A percentile compares a stretch with the other conserved stretches of the same genome.
Evolutionary conservation across 2,888 invertebrate genomes (phyloP).

Genomic region (Hydrotaea cyrtoneurina): DNA sequence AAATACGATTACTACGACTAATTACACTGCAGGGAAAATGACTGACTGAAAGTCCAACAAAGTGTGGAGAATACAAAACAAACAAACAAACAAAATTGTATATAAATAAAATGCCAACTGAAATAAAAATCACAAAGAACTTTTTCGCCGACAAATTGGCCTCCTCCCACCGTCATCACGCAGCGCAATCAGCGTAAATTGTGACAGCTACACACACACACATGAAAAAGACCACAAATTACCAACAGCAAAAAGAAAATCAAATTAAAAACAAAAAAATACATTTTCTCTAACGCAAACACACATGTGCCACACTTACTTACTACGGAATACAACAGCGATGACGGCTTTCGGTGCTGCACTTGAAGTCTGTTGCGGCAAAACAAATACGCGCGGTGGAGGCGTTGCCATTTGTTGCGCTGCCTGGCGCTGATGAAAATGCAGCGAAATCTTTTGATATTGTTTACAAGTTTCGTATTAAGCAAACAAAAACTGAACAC

Average conservation of each 20-base stretch:
- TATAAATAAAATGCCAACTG: too few relatives aligned
- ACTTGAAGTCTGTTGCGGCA: not conserved
- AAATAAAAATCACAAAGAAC: constrained; percentile 21
- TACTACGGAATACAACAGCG: too few relatives aligned
- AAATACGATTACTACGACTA: not conserved
- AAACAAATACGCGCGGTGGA: not conserved
- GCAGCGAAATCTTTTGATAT: not conserved
- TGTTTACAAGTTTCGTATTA: not conserved
- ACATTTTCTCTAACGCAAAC: not conserved
- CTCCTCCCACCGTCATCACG: not conserved
- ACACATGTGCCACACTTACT: not conserved
- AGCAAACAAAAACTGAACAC: not conserved
- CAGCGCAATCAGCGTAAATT: not conserved
- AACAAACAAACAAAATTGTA: not conserved
- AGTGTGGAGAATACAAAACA: too few relatives aligned
- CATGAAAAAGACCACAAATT: not conserved
- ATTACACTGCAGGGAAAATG: not conserved
- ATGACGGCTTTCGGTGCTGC: not conserved
- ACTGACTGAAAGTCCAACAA: too few relatives aligned
- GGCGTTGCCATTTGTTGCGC: not conserved
- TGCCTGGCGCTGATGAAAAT: not conserved
- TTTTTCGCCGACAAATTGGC: constrained; percentile 12
- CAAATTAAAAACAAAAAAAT: constrained; percentile 1
- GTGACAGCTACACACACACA: not conserved
- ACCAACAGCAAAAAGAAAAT: not conserved